Evolutionary conservation across 2,797 vertebrate genomes (phyloP).

Genomic region (Falco rusticolus): DNA sequence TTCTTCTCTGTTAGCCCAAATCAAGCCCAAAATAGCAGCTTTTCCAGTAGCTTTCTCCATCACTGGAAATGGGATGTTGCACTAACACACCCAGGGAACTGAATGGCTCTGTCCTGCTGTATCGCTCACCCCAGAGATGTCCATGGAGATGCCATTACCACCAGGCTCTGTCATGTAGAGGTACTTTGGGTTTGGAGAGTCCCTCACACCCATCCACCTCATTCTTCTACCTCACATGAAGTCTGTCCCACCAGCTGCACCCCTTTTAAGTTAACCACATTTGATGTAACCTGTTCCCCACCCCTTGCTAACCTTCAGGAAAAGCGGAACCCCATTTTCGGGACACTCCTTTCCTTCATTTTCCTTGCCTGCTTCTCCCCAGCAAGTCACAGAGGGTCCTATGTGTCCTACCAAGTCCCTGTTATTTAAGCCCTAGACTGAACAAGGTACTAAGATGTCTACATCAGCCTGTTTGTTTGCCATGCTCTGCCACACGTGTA

Average conservation of each 20-base stretch:
- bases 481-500: fast-evolving
- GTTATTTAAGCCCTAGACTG: background rate
- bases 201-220: background rate
- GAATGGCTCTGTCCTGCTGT: background rate
- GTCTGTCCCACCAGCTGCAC: background rate
- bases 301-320: background rate
- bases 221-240: background rate
- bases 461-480: background rate
- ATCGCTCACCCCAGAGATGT: background rate
- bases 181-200: background rate
- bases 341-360: background rate
- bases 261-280: background rate
- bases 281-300: background rate
- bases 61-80: background rate
- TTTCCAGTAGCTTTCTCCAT: background rate
- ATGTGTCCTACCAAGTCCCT: background rate
- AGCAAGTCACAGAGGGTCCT: background rate
- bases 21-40: background rate
- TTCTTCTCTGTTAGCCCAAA: background rate
- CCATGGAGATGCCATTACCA: fast-evolving
- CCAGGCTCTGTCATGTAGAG: fast-evolving
- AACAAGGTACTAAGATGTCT: background rate
- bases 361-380: background rate
- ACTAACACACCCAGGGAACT: background rate
- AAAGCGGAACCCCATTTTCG: fast-evolving